Percentiles rank a stretch among this genome's conserved stretches.
These are phyloP conservation scores for Microcebus tavaratra DNA, from an alignment of 2,113 vertebrate genomes.

Conservation along the genomic window DNA sequence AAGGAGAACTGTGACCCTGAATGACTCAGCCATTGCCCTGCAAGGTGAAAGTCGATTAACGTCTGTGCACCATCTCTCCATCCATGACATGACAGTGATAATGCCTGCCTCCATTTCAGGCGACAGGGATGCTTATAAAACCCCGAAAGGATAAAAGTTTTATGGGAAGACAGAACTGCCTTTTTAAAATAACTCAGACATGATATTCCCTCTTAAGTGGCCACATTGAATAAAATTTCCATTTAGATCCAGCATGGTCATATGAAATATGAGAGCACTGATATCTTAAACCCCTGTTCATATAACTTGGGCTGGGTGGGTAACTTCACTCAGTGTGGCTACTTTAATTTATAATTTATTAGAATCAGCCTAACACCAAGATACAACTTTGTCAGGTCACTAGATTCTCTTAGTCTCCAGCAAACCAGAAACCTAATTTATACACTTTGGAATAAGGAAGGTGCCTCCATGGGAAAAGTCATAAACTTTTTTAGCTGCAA, in stretches of 20 bases:
- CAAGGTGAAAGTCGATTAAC: conserved; percentile 43
- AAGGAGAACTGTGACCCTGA: conserved; percentile 56
- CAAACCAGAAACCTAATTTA: conserved; percentile 7
- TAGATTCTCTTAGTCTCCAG: background rate
- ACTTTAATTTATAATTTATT: conserved; percentile 62
- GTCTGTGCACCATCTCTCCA: background rate
- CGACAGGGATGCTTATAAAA: conserved; percentile 14
- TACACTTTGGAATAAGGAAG: background rate
- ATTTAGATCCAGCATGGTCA: conserved; percentile 19
- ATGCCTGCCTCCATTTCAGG: conserved; percentile 36
- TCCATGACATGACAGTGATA: background rate
- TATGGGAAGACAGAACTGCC: conserved; percentile 19
- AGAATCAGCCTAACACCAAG: conserved; percentile 26
- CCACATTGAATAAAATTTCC: conserved; percentile 36
- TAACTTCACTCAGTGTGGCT: background rate
- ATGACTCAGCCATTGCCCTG: conserved; percentile 38
- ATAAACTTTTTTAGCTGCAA: background rate
- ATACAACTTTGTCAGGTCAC: background rate
- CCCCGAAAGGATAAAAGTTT: background rate
- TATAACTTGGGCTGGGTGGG: conserved; percentile 19
- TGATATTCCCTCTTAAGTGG: background rate
- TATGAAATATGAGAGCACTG: conserved; percentile 46
- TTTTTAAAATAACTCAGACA: conserved; percentile 49
- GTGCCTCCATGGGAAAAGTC: background rate
- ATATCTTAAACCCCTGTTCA: conserved; percentile 64